These are phyloP conservation scores for Gymnoscopelus braueri DNA, from an alignment of 2,797 vertebrate genomes.

Conservation along the genomic window DNA sequence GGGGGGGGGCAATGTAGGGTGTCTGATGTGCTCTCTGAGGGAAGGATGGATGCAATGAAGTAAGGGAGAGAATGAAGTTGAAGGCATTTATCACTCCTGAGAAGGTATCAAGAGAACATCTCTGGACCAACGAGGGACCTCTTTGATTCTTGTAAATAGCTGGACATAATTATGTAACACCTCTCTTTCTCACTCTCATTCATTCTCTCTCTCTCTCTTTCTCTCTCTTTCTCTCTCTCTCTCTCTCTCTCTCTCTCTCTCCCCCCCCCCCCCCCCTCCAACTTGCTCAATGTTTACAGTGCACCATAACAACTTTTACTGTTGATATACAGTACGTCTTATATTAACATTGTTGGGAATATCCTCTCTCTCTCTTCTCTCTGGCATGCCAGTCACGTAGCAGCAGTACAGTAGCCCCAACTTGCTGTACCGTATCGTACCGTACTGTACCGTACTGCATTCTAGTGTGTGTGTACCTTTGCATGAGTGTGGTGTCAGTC, in stretches of 20 bases:
- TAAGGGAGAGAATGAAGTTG: neutral
- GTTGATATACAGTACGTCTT: slow-evolving; percentile 88
- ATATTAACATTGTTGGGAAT: slow-evolving; percentile 84
- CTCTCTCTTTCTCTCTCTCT: slow-evolving; percentile 21
- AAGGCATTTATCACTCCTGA: neutral
- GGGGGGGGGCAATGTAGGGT: slow-evolving; percentile 14
- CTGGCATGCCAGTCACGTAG: slow-evolving; percentile 67
- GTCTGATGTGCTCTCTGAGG: slow-evolving; percentile 16
- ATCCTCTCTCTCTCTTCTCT: slow-evolving; percentile 44
- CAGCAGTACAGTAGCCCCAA: slow-evolving; percentile 78
- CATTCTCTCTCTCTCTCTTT: slow-evolving; percentile 20
- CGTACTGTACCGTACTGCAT: slow-evolving; percentile 69
- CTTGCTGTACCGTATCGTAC: slow-evolving; percentile 72
- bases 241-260: slow-evolving; percentile 69
- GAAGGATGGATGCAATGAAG: slow-evolving; percentile 16
- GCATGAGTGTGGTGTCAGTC: neutral
- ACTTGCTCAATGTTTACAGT: slow-evolving; percentile 96
- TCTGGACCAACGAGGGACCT: slow-evolving; percentile 62
- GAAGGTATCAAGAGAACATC: slow-evolving; percentile 59
- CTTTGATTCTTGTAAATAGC: slow-evolving; percentile 81
- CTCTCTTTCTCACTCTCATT: slow-evolving; percentile 31
- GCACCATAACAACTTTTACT: slow-evolving; percentile 94
- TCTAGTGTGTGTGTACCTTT: slow-evolving; percentile 48
- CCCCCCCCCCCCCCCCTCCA: slow-evolving; percentile 46
- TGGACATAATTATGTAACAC: slow-evolving; percentile 75